A percentile compares a stretch with the other conserved stretches of the same genome.
phyloP scores from a whole-genome alignment of 2,113 vertebrate genomes.

The Collichthys lucidus region DNA sequence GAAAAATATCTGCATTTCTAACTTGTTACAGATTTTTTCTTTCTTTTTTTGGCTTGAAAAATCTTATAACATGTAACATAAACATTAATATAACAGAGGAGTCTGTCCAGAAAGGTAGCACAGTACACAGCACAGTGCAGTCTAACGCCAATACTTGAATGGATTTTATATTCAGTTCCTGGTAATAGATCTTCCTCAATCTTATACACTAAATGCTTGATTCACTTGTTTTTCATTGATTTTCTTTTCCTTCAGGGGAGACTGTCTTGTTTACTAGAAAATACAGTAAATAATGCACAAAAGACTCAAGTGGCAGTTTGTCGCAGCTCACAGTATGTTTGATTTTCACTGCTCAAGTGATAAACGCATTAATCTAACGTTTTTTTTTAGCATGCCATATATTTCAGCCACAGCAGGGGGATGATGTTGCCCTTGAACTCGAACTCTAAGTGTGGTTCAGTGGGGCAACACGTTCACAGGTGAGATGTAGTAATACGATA shows the following conservation, averaged over 20 bases:
- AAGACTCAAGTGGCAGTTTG: neutral
- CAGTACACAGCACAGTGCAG: too few species aligned
- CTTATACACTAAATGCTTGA: too few species aligned
- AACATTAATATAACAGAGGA: too few species aligned
- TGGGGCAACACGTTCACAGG: slow-evolving; percentile 21
- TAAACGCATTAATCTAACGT: neutral
- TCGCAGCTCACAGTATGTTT: neutral
- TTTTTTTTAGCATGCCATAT: neutral
- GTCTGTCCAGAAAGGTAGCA: too few species aligned
- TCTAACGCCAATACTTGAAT: too few species aligned
- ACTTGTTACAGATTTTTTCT: neutral
- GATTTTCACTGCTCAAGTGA: neutral
- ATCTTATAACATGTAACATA: neutral
- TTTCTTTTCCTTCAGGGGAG: too few species aligned
- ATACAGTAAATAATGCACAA: neutral
- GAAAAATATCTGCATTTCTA: neutral
- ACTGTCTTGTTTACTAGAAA: neutral
- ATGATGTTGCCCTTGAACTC: neutral
- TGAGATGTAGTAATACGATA: slow-evolving; percentile 51
- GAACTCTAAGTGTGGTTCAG: slow-evolving; percentile 11
- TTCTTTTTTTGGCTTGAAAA: neutral
- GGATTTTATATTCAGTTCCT: too few species aligned
- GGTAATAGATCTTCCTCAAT: too few species aligned
- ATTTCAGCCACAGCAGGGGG: neutral
- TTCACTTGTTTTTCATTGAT: neutral